A percentile compares a stretch with the other conserved stretches of the same genome.
Evolutionary conservation across 2,888 invertebrate genomes (phyloP).

Genomic region (Lochmaea capreae): DNA sequence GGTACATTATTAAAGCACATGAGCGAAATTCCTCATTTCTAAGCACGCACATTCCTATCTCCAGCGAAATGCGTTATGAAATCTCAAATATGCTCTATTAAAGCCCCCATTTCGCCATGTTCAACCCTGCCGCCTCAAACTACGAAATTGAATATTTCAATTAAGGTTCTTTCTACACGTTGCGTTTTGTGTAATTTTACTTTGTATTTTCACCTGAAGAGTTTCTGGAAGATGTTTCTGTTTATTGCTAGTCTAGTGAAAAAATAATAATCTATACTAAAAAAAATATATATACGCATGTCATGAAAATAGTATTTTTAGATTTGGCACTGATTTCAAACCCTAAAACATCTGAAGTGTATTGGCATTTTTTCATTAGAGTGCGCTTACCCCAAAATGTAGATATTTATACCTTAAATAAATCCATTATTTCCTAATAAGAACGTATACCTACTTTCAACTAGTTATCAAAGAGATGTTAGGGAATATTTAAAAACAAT

Average conservation of each 20-base stretch:
- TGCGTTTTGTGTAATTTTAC: slow-evolving; percentile 9
- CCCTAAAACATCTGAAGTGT: no score
- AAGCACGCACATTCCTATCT: slow-evolving; percentile 34
- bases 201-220: slow-evolving; percentile 10
- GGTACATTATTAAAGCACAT: slow-evolving; percentile 33
- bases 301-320: no score
- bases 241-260: neutral
- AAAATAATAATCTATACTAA: neutral
- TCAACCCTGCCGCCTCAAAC: neutral
- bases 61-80: slow-evolving; percentile 34
- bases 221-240: neutral
- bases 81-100: slow-evolving; percentile 35
- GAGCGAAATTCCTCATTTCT: slow-evolving; percentile 35
- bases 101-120: neutral
- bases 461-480: no score
- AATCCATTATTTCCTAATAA: no score
- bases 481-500: no score
- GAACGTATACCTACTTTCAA: no score
- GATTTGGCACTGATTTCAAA: no score
- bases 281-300: no score
- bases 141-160: slow-evolving; percentile 31
- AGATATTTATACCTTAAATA: no score
- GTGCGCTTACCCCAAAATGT: no score
- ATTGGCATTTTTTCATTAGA: no score
- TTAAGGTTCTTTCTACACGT: slow-evolving; percentile 23